Evolutionary conservation across 2,888 invertebrate species (phyloP).

Genomic region (Orthosia gracilis): DNA sequence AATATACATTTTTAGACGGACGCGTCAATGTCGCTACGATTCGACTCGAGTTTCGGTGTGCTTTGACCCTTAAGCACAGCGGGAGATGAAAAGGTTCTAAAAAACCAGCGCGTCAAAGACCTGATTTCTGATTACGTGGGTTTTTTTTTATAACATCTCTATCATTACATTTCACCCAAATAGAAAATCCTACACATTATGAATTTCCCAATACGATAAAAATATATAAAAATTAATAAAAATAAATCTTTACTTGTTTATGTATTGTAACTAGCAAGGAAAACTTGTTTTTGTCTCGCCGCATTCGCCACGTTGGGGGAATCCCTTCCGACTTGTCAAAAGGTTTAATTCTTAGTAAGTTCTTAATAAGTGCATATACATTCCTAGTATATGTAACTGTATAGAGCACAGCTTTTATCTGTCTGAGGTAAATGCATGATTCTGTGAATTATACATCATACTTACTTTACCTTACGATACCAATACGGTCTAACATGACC

Average conservation of each 20-base stretch:
- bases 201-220: constrained; percentile 32
- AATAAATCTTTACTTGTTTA: constrained; percentile 1
- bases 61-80: not conserved
- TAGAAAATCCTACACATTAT: constrained; percentile 14
- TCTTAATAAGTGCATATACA: not conserved
- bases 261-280: constrained; percentile 2
- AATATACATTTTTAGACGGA: too few relatives aligned
- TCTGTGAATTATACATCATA: too few relatives aligned
- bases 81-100: not conserved
- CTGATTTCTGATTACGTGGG: not conserved
- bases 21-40: too few relatives aligned
- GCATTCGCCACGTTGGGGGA: constrained; percentile 28
- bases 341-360: constrained; percentile 11
- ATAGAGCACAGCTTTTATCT: not conserved
- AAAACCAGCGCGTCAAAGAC: constrained; percentile 7
- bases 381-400: not conserved
- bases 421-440: too few relatives aligned
- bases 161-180: constrained; percentile 16
- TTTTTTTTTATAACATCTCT: constrained; percentile 3
- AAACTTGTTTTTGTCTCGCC: constrained; percentile 40
- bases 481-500: too few relatives aligned
- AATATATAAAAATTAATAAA: not conserved
- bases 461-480: too few relatives aligned
- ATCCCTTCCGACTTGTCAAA: constrained; percentile 36
- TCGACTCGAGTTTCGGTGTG: too few relatives aligned